phyloP scores from a whole-genome alignment of 2,888 invertebrate genomes.

The Tanytarsus gracilentus region DNA sequence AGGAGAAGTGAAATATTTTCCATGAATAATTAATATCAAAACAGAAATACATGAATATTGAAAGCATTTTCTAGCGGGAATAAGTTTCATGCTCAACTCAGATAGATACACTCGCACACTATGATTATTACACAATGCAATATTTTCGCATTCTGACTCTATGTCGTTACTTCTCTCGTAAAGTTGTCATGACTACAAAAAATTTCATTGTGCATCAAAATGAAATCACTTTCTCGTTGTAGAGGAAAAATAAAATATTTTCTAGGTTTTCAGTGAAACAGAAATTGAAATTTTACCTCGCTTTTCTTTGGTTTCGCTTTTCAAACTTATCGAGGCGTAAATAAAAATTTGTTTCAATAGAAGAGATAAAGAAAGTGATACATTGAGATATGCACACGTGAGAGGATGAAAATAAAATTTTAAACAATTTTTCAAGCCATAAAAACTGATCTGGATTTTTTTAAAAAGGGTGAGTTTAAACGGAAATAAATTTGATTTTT shows the following conservation, averaged over 20 bases:
- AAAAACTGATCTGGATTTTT: not conserved
- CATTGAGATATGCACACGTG: not conserved
- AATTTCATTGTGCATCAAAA: not conserved
- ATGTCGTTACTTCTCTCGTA: not conserved
- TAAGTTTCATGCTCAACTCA: too few relatives aligned
- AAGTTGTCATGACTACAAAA: not conserved
- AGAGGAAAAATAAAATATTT: not conserved
- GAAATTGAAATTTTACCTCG: not conserved
- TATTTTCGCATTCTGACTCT: too few relatives aligned
- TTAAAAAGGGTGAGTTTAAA: not conserved
- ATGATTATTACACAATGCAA: too few relatives aligned
- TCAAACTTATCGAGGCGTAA: slow-evolving; percentile 10
- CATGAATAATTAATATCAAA: too few relatives aligned
- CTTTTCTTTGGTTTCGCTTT: slow-evolving; percentile 14
- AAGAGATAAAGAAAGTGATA: not conserved
- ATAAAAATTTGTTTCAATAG: not conserved
- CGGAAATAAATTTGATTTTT: not conserved
- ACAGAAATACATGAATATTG: too few relatives aligned
- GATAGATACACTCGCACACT: too few relatives aligned
- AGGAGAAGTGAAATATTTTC: too few relatives aligned
- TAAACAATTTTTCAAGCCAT: not conserved
- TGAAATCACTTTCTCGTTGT: not conserved
- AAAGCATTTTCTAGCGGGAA: too few relatives aligned
- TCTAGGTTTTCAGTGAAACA: not conserved
- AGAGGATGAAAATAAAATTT: not conserved